Evolutionary conservation across 2,797 vertebrate species (phyloP), one percentile per base, ranked within the genome.

Genomic region (Buphagus erythrorhynchus): DNA sequence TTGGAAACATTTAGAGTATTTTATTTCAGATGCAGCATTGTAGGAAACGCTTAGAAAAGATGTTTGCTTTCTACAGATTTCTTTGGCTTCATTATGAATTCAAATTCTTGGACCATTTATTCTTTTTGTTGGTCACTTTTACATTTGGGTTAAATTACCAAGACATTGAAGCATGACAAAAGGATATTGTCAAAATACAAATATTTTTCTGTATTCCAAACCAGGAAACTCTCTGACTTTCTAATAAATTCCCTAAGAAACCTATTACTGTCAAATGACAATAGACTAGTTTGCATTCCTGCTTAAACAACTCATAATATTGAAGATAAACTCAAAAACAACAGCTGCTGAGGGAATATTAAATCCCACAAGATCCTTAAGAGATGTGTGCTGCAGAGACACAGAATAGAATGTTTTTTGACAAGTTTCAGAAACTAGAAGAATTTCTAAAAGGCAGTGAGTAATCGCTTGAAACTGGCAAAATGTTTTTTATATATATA

Each of bases 271-370:
- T 87, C 63, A 85, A 78, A 93, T 65, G 48, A 73, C 77, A 94
- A 63, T 55, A 85, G 91, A 12, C 42, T 89, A 59, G 43, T 79
- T 95, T 89, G 63, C 36, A 66, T 79, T 87, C 40, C 57, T 3
- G 2, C 40, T 91, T 87, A 87, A 92, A 51, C 67, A 87, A 61
- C 21, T 95, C 84, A 77, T 71, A 95, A 89, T 93, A 80, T 93
- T 94, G 91, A 88, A 87, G 89, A 83, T 87, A 93, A 96, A 63
- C 42, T 84, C 63, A 55, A 88, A 93, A 95, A 79, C 63, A 95
- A 84, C 91, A 95, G 61, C 87, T 93, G 93, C 68, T 88, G 36
- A 80, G 93, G 82, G 78, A 89, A 52, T 86, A 72, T 79, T 66
- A 84, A 93, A 67, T 95, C 85, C 78, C 78, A 61, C 68, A 71